Percentiles rank a stretch among this genome's conserved stretches.
These are phyloP conservation scores for Rafetus swinhoei DNA, from an alignment of 2,113 vertebrate genomes.

Conservation along the genomic window DNA sequence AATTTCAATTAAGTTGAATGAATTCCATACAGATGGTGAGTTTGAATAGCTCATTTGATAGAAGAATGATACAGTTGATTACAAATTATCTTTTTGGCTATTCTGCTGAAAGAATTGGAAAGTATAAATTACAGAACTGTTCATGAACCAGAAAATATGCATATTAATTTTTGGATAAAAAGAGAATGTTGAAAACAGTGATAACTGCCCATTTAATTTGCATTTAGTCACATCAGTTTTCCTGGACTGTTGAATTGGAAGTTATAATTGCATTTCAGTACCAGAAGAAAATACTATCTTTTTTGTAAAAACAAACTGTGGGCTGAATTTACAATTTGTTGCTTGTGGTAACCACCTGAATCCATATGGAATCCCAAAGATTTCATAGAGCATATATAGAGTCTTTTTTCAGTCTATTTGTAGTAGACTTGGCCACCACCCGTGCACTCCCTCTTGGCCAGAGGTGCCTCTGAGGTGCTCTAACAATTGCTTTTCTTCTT, in stretches of 20 bases:
- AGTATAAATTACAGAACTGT: background rate
- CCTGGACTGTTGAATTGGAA: constrained; percentile 3
- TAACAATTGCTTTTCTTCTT: background rate
- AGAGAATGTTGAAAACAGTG: background rate
- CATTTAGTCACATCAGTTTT: background rate
- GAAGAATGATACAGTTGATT: constrained; percentile 23
- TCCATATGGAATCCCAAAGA: background rate
- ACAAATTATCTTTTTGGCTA: constrained; percentile 8
- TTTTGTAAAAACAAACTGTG: background rate
- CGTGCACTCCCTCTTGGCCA: background rate
- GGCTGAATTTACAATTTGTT: background rate
- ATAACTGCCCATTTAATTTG: background rate
- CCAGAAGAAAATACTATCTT: background rate
- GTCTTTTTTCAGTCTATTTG: background rate
- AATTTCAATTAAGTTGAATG: background rate
- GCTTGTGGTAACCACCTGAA: background rate
- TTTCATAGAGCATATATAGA: background rate
- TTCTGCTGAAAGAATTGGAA: background rate
- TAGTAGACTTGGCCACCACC: background rate
- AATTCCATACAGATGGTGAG: background rate
- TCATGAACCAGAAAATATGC: background rate
- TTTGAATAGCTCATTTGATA: constrained; percentile 24
- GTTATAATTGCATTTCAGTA: background rate
- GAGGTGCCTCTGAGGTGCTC: background rate
- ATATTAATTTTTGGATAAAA: background rate